phyloP scores from a whole-genome alignment of 2,113 vertebrate species.

The Rafetus swinhoei region DNA sequence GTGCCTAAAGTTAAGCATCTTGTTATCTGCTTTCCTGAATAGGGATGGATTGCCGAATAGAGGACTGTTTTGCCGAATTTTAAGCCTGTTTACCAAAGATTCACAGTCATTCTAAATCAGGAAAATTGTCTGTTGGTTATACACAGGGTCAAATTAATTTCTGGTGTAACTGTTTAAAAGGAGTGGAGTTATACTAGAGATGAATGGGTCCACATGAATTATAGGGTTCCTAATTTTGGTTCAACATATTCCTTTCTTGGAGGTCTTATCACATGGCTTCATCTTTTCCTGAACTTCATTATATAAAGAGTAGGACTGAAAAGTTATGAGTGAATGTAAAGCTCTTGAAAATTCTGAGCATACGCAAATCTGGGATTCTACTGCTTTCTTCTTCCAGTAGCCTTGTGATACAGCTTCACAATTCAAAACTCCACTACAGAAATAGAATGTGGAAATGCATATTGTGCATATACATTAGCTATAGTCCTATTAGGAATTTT shows the following conservation, averaged over 20 bases:
- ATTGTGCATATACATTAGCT: not conserved
- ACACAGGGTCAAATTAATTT: not conserved
- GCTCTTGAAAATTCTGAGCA: not conserved
- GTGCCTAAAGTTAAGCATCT: not conserved
- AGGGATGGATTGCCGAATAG: not conserved
- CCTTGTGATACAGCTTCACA: not conserved
- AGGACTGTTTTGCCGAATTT: no score
- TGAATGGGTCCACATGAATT: not conserved
- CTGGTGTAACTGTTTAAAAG: not conserved
- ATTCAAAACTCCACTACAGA: conserved; percentile 3
- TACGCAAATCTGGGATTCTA: not conserved
- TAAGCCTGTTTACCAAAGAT: not conserved
- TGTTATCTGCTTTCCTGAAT: not conserved
- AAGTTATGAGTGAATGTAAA: not conserved
- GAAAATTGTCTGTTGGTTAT: not conserved
- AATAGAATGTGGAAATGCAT: not conserved
- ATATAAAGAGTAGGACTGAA: not conserved
- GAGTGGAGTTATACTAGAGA: no score
- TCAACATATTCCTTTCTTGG: no score
- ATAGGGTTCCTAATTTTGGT: no score
- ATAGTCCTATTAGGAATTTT: not conserved
- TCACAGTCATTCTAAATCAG: not conserved
- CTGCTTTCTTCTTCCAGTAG: not conserved
- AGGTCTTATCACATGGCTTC: no score
- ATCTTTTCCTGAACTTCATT: not conserved